Percentiles rank a stretch among this genome's conserved stretches.
Evolutionary conservation across 2,888 invertebrate genomes (phyloP).

Genomic region (Corythucha ciliata): DNA sequence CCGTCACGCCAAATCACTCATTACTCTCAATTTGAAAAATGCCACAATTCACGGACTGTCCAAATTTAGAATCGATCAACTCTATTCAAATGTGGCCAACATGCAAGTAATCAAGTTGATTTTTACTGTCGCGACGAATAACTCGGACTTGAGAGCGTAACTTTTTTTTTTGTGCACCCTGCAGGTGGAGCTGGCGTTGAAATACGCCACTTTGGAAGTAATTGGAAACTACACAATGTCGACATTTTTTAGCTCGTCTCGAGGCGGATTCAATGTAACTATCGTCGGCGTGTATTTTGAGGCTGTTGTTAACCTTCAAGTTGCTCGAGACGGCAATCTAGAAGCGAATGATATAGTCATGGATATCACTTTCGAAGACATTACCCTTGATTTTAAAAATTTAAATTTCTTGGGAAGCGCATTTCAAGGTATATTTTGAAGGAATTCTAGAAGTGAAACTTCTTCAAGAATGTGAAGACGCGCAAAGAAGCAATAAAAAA

Average conservation of each 20-base stretch:
- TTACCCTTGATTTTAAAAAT: conserved; percentile 72
- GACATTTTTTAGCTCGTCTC: conserved; percentile 54
- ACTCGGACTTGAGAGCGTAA: neutral
- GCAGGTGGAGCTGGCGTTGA: conserved; percentile 41
- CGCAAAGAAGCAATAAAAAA: neutral
- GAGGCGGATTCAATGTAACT: conserved; percentile 63
- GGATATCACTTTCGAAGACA: conserved; percentile 65
- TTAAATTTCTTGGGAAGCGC: conserved; percentile 64
- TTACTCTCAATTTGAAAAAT: conserved; percentile 57
- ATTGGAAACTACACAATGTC: conserved; percentile 65
- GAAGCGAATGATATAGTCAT: conserved; percentile 68
- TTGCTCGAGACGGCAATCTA: conserved; percentile 64
- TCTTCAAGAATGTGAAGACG: neutral
- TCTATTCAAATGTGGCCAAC: conserved; percentile 60
- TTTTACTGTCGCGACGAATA: neutral
- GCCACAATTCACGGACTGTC: conserved; percentile 65
- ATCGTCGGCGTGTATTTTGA: conserved; percentile 59
- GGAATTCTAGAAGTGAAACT: neutral
- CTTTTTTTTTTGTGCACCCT: neutral
- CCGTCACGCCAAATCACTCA: conserved; percentile 58
- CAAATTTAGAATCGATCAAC: conserved; percentile 62
- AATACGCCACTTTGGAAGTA: conserved; percentile 59
- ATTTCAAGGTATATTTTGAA: conserved; percentile 55
- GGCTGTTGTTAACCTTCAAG: conserved; percentile 60
- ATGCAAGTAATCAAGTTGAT: conserved; percentile 52